Conservation (phyloP, 2,888 invertebrate genomes). For the Gibbula magus region DNA sequence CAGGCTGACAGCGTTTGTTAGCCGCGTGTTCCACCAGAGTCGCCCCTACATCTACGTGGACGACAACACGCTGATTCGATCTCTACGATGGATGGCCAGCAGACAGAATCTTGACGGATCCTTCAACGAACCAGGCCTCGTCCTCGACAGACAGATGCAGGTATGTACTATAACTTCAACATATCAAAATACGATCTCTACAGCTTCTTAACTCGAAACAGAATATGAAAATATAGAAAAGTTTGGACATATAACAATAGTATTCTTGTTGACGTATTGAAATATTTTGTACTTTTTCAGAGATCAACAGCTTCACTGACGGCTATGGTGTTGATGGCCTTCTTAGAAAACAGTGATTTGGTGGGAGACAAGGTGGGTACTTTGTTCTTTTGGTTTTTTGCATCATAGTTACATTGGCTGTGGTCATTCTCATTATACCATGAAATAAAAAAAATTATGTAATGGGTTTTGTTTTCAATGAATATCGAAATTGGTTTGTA, state of each 20-base stretch:
- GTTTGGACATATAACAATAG: too few relatives aligned
- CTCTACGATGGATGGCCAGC: conserved; percentile 56
- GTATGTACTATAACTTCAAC: conserved; percentile 31
- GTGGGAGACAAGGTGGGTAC: background rate
- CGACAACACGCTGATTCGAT: conserved; percentile 48
- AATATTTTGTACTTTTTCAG: conserved; percentile 10
- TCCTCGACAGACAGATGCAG: conserved; percentile 59
- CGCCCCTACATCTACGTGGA: conserved; percentile 82
- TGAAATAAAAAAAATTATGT: too few relatives aligned
- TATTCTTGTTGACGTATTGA: too few relatives aligned
- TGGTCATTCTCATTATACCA: too few relatives aligned
- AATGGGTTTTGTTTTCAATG: too few relatives aligned
- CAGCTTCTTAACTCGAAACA: too few relatives aligned
- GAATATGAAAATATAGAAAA: too few relatives aligned
- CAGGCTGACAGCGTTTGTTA: conserved; percentile 61
- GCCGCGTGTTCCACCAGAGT: conserved; percentile 56
- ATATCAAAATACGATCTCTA: too few relatives aligned
- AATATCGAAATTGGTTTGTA: too few relatives aligned
- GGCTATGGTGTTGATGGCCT: conserved; percentile 47
- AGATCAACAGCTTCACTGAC: conserved; percentile 71
- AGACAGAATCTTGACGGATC: conserved; percentile 78
- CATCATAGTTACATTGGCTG: too few relatives aligned
- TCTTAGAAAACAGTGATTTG: conserved; percentile 43
- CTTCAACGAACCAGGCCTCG: conserved; percentile 57
- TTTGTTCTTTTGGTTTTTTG: too few relatives aligned